Percentiles rank a stretch among this genome's conserved stretches.
Evolutionary conservation across 1,140 invertebrate genomes (phyloP).

Genomic region (Drosophila hydei): DNA sequence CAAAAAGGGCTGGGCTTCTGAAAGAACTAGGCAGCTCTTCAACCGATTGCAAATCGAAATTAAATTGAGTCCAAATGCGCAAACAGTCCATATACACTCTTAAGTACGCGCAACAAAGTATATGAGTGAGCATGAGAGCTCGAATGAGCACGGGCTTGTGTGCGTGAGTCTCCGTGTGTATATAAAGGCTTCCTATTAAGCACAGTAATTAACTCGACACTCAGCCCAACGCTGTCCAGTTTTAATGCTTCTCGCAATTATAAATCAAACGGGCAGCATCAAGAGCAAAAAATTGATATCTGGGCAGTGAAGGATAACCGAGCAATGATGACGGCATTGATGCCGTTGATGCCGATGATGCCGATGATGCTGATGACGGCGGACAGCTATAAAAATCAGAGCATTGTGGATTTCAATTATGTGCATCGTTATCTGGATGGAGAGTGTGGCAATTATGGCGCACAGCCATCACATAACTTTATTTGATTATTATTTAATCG

Average conservation of each 20-base stretch:
- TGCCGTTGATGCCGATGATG: constrained; percentile 20
- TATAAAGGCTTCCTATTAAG: constrained; percentile 22
- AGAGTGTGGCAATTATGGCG: constrained; percentile 15
- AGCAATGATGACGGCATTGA: neutral
- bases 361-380: constrained; percentile 13
- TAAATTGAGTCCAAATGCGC: constrained; percentile 33
- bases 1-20: constrained; percentile 40
- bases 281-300: constrained; percentile 66
- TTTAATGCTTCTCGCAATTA: constrained; percentile 11
- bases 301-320: constrained; percentile 39
- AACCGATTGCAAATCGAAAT: constrained; percentile 71
- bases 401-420: constrained; percentile 71
- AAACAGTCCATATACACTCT: constrained; percentile 10
- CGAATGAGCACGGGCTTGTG: neutral
- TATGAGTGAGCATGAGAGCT: neutral
- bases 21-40: constrained; percentile 51
- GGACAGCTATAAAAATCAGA: constrained; percentile 62
- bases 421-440: constrained; percentile 28
- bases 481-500: constrained; percentile 77
- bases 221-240: constrained; percentile 30
- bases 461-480: constrained; percentile 66
- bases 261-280: constrained; percentile 15
- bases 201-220: constrained; percentile 57
- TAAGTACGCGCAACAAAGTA: constrained; percentile 7
- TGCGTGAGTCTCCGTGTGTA: neutral